These are phyloP conservation scores for Naja naja DNA, from an alignment of 2,113 vertebrate species.

Conservation along the genomic window DNA sequence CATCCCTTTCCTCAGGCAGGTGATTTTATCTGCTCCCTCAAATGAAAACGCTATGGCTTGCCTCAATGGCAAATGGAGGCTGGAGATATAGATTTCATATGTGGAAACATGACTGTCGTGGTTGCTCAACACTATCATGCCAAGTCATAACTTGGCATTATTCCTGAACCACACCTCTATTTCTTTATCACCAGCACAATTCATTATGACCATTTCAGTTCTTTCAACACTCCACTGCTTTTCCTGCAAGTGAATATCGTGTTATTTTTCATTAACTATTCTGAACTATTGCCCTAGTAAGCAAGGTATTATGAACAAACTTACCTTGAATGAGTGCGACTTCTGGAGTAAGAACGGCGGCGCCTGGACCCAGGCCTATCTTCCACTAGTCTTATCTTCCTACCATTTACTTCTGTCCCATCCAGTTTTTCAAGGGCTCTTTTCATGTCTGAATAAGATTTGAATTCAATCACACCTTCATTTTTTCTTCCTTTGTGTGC, in stretches of 20 bases:
- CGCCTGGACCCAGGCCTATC: slow-evolving; percentile 88
- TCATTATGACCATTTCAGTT: not conserved
- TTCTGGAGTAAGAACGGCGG: slow-evolving; percentile 89
- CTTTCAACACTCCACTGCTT: not conserved
- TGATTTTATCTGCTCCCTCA: not conserved
- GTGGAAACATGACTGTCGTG: not conserved
- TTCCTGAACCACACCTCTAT: not conserved
- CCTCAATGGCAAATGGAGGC: not conserved
- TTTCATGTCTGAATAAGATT: slow-evolving; percentile 97
- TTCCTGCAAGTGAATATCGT: not conserved
- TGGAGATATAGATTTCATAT: not conserved
- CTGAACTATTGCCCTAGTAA: not conserved
- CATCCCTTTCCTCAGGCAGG: not conserved
- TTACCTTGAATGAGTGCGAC: slow-evolving; percentile 88
- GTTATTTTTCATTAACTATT: not conserved
- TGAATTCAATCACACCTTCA: slow-evolving; percentile 96
- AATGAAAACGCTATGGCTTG: not conserved
- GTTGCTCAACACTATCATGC: not conserved
- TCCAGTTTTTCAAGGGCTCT: slow-evolving; percentile 96
- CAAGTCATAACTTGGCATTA: not conserved
- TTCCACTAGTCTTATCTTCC: slow-evolving; percentile 94
- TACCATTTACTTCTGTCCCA: slow-evolving; percentile 93
- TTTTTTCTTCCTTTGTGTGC: slow-evolving; percentile 94
- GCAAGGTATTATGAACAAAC: slow-evolving; percentile 1
- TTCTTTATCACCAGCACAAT: not conserved